Percentiles rank a stretch among this genome's conserved stretches.
phyloP scores from a whole-genome alignment of 64 coral and sea anemone genomes.

The Dendrophyllia cribrosa region DNA sequence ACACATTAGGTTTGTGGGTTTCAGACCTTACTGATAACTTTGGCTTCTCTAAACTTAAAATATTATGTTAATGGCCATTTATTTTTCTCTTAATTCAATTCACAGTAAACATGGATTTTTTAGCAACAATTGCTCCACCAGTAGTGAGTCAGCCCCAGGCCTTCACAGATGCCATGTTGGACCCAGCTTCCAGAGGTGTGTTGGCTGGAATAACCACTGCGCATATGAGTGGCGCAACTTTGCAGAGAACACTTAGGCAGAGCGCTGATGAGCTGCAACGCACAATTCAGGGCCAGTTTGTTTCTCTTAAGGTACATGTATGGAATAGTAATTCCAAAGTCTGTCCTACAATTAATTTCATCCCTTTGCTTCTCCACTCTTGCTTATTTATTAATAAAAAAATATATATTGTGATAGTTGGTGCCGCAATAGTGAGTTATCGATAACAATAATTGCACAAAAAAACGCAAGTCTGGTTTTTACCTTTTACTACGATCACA shows the following conservation, averaged over 20 bases:
- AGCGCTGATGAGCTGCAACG: constrained; percentile 64
- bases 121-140: constrained; percentile 16
- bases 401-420: no score
- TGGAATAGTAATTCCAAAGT: neutral
- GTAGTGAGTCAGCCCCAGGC: constrained; percentile 68
- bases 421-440: no score
- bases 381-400: no score
- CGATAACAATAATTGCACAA: no score
- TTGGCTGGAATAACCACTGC: constrained; percentile 50
- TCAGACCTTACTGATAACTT: no score
- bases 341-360: neutral
- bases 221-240: constrained; percentile 78
- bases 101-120: neutral
- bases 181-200: constrained; percentile 67
- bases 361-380: neutral
- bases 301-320: constrained; percentile 74
- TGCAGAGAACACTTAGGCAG: constrained; percentile 42
- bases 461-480: no score
- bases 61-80: no score
- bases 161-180: constrained; percentile 74
- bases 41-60: no score
- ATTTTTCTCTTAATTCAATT: no score
- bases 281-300: constrained; percentile 77
- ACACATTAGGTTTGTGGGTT: no score
- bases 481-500: no score